Conservation (phyloP, 2,113 vertebrate species). For the Campylorhamphus procurvoides region DNA sequence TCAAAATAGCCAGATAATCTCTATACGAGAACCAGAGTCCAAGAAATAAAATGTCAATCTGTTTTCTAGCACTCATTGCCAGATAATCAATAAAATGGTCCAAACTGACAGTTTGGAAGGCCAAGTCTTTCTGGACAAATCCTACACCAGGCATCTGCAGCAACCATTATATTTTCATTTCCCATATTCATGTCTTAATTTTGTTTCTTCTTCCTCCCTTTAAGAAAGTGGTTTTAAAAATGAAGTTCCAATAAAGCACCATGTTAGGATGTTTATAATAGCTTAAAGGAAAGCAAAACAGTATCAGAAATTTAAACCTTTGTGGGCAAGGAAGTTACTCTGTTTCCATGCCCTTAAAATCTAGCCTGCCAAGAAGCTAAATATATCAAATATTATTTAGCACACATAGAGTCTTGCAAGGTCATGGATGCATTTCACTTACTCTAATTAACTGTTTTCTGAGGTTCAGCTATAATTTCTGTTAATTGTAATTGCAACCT, state of each 20-base stretch:
- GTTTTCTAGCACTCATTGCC: neutral
- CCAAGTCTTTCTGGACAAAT: neutral
- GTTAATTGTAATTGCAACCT: neutral
- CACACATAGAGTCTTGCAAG: neutral
- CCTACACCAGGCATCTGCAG: neutral
- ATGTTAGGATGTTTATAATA: neutral
- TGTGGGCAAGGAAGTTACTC: neutral
- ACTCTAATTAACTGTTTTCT: neutral
- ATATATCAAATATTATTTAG: neutral
- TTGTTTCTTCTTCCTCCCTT: neutral
- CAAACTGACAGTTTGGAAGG: neutral
- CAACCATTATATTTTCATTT: neutral
- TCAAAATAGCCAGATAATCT: neutral
- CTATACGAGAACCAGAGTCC: neutral
- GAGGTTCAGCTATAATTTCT: neutral
- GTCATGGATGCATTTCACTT: neutral
- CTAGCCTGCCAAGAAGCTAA: neutral
- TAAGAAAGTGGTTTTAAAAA: neutral
- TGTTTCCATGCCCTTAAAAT: neutral
- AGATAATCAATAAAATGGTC: neutral
- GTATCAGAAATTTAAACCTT: neutral
- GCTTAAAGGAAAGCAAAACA: neutral
- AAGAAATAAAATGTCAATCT: neutral
- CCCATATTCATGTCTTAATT: neutral
- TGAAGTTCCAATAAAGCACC: neutral